Evolutionary conservation across 2,113 vertebrate genomes (phyloP), one percentile per base, ranked within the genome.

Genomic region (Scatophagus argus): DNA sequence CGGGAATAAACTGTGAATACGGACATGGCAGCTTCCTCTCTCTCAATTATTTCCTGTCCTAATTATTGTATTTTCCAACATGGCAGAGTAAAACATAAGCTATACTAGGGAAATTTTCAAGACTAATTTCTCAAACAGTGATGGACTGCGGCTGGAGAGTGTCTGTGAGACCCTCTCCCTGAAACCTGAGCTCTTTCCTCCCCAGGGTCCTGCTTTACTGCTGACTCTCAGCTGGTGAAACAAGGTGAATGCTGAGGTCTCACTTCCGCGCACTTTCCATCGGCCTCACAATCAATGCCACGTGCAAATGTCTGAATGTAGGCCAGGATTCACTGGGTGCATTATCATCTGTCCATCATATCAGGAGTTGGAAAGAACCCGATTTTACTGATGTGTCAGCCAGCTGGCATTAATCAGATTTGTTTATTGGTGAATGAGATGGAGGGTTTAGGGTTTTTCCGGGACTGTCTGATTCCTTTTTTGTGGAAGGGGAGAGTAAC

Each of bases 221-320:
- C 90, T 87, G 87, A 91, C 78, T 79, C 65, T 87, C 77, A 68
- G 66, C 63, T 61, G 69, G 67, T 84, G 79, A 85, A 87, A 83
- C 77, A 76, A 89, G 89, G 87, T 90, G 83, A 86, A 84, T 58
- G 83, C 83, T 82, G 67, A 90, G 69, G 70, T 67, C 87, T 88
- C 41, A 47, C 66, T 76, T 79, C 68, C 34, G 12, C 72, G 82
- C 82, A 85, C 84, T 92, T 85, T 86, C 39, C 79, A 39, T 23
- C 41, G 11, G 77, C 85, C 47, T 64, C 52, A 10, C 73, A 74
- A 91, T 91, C 91, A 55, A 86, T 90, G 62, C 77, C 85, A 86
- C 66, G 44, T 87, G 88, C 65, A 74, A 10, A 34, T 56, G 39
- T 76, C 44, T 38, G 73, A 63, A 56, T 27, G 68, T 19, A 41